A percentile compares a stretch with the other conserved stretches of the same genome.
Conservation (phyloP, 2,797 vertebrate genomes). For the Brotula barbata region DNA sequence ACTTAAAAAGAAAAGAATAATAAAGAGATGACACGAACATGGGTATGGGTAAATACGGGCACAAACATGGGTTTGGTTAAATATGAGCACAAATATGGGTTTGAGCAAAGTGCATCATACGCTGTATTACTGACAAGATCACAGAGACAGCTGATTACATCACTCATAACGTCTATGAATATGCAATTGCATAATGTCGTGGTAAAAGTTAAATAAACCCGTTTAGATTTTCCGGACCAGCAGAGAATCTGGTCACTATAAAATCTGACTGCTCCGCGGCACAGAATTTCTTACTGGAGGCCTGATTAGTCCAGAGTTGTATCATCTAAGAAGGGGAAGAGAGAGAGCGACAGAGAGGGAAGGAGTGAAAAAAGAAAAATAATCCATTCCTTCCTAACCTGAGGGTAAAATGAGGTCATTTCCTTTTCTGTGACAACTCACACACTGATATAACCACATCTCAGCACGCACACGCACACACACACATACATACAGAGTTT, state of each 20-base stretch:
- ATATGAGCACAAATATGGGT: too few species aligned
- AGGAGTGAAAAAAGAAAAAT: conserved; percentile 58
- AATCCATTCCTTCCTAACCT: conserved; percentile 76
- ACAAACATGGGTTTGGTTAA: too few species aligned
- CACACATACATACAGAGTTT: conserved; percentile 33
- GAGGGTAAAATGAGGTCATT: conserved; percentile 79
- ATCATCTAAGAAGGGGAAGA: conserved; percentile 49
- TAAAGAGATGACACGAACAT: too few species aligned
- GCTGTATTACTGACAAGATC: conserved; percentile 15
- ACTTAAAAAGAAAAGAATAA: too few species aligned
- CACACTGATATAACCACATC: conserved; percentile 54
- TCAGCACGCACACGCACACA: conserved; percentile 37
- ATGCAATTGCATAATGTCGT: conserved; percentile 23
- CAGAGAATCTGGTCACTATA: conserved; percentile 29
- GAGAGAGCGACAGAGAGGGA: too few species aligned
- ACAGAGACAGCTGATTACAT: neutral
- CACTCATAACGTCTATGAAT: neutral
- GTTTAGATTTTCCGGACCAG: conserved; percentile 46
- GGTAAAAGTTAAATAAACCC: conserved; percentile 18
- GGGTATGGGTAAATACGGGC: too few species aligned
- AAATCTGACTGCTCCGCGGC: conserved; percentile 2
- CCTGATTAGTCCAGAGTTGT: conserved; percentile 42
- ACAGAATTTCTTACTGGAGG: conserved; percentile 21
- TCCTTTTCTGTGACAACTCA: conserved; percentile 76
- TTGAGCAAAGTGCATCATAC: too few species aligned